Base-by-base conservation (phyloP, 2,797 vertebrate species). In the Molossus molossus region DNA sequence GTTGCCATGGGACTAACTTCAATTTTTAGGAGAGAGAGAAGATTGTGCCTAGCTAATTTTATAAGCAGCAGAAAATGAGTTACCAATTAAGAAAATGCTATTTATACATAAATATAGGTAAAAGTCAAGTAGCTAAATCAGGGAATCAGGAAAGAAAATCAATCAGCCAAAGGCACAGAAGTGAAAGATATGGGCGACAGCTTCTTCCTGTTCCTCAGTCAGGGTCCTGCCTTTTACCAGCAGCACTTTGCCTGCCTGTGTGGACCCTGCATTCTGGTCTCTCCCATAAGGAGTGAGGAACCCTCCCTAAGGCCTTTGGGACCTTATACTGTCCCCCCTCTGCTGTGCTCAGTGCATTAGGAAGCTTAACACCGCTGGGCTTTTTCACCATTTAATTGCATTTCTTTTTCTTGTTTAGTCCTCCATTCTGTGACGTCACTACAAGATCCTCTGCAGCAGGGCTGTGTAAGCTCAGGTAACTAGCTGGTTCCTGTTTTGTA, bases 401-500 rank as follows among this genome's bases (percentile, higher is more conserved):
- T 75, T 96, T 97, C 97, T 98, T 97, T 98, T 97, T 98, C 98
- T 98, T 95, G 85, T 97, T 96, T 96, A 99, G 98, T 98, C 97
- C 97, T 98, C 97, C 98, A 98, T 93, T 98, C 98, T 77, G 97
- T 98, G 98, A 98, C 98, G 72, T 98, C 98, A 95, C 98, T 98
- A 87, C 98, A 99, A 98, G 98, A 99, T 97, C 97, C 98, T 94
- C 97, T 99, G 93, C 98, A 98, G 97, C 98, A 99, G 97, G 98
- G 98, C 98, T 99, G 98, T 92, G 98, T 98, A 96, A 99, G 98
- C 98, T 98, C 98, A 98, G 98, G 98, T 99, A 98, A 98, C 9
- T 92, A 95, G 57, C 97, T 75, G 67, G 84, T 94, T 98, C 96
- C 87, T 87, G 9, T 95, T 97, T 96, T 53, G 87, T 96, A 58